Evolutionary conservation across 1,140 invertebrate species (phyloP).

Genomic region (Diuraphis noxia): DNA sequence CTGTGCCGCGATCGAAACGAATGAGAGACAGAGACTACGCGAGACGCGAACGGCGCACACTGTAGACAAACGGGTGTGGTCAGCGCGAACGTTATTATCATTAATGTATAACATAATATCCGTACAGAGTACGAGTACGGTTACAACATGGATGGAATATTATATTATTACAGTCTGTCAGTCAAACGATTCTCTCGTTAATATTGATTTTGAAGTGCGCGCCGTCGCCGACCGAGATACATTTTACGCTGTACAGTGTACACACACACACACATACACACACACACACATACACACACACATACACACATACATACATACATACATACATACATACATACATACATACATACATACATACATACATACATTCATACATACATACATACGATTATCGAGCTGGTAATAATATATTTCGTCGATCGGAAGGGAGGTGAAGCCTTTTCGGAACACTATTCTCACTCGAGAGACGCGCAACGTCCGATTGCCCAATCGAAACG

Average conservation of each 20-base stretch:
- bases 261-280: neutral
- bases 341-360: neutral
- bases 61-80: neutral
- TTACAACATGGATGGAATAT: neutral
- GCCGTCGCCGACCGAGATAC: neutral
- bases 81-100: neutral
- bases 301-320: neutral
- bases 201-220: constrained; percentile 12
- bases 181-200: neutral
- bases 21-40: neutral
- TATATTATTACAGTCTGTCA: neutral
- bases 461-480: neutral
- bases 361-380: neutral
- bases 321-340: no score
- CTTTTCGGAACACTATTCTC: neutral
- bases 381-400: neutral
- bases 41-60: neutral
- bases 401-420: neutral
- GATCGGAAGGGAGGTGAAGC: neutral
- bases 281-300: no score
- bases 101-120: neutral
- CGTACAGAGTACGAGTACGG: neutral
- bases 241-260: no score
- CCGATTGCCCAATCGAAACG: neutral
- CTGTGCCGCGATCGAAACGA: neutral